Conservation (phyloP, 2,113 vertebrate species). For the Capreolus pygargus region DNA sequence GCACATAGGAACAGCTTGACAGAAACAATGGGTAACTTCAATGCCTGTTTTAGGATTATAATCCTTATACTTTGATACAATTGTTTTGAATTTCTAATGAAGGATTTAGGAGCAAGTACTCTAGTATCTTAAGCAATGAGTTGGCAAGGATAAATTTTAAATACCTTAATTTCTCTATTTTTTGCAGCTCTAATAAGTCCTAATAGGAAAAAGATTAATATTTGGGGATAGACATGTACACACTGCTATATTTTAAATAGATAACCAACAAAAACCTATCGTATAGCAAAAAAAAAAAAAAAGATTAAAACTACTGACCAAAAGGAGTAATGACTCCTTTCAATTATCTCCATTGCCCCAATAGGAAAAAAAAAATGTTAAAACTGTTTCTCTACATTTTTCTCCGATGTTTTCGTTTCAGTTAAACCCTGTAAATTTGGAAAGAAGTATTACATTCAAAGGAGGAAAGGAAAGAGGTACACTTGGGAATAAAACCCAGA, state of each 20-base stretch:
- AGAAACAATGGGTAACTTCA: not conserved
- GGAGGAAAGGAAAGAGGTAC: not conserved
- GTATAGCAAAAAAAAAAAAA: not conserved
- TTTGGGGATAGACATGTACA: not conserved
- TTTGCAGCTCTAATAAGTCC: not conserved
- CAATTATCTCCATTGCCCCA: not conserved
- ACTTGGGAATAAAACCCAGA: not conserved
- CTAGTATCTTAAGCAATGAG: not conserved
- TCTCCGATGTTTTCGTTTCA: not conserved
- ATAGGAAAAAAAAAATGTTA: not conserved
- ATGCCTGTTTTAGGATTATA: not conserved
- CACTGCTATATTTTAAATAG: not conserved
- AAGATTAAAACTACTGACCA: not conserved
- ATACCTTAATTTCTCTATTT: not conserved
- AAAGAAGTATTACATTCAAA: conserved; percentile 9
- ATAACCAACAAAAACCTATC: not conserved
- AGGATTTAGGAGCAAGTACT: not conserved
- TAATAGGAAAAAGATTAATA: not conserved
- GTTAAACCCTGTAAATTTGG: not conserved
- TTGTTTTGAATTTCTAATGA: not conserved
- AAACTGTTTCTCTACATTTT: not conserved
- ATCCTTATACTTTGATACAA: not conserved
- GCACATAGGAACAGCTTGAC: not conserved
- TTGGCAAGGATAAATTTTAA: not conserved
- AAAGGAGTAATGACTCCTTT: not conserved